phyloP scores from a whole-genome alignment of 1,140 invertebrate species.

The Holotrichia oblita region DNA sequence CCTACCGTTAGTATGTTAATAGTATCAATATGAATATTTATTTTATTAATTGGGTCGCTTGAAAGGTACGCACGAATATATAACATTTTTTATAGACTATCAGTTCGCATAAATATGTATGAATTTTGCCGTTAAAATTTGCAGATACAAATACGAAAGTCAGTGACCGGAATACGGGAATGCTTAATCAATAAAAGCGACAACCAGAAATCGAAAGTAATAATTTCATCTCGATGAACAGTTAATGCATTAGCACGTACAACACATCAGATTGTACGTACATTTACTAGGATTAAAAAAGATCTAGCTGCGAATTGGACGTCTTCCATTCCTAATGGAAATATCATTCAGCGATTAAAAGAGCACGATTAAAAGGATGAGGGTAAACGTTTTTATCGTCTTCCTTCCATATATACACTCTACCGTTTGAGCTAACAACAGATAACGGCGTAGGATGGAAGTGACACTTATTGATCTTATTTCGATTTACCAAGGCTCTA shows the following conservation, averaged over 20 bases:
- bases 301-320: not conserved
- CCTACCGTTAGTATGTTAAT: too few species aligned
- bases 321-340: not conserved
- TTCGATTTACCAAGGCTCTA: not conserved
- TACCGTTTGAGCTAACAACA: not conserved
- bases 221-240: not conserved
- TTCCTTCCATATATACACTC: not conserved
- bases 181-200: slow-evolving; percentile 9
- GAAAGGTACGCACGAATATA: too few species aligned
- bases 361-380: not conserved
- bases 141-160: not conserved
- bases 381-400: not conserved
- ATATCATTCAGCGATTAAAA: not conserved
- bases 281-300: not conserved
- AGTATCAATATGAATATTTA: too few species aligned
- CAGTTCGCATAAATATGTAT: too few species aligned
- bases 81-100: too few species aligned
- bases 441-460: not conserved
- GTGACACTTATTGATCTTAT: not conserved
- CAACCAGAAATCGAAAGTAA: slow-evolving; percentile 28
- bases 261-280: not conserved
- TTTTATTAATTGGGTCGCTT: too few species aligned
- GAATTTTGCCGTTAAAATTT: not conserved
- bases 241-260: not conserved
- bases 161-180: not conserved